These are phyloP conservation scores for Gymnogyps californianus DNA, from an alignment of 2,113 vertebrate species.

Conservation along the genomic window DNA sequence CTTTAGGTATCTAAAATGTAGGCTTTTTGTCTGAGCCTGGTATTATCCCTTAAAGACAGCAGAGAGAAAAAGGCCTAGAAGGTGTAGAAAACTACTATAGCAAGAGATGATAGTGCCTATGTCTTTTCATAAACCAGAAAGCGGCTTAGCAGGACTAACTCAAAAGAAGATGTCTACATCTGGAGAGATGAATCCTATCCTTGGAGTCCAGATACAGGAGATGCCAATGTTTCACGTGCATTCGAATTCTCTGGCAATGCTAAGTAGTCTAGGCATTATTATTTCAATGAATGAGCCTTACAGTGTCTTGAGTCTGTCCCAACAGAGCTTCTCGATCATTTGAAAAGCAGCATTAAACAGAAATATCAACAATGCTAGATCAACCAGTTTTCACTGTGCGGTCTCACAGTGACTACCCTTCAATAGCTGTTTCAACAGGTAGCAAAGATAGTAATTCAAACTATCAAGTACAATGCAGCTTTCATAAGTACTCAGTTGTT, in stretches of 20 bases:
- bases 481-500: neutral
- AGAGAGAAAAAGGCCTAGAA: neutral
- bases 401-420: neutral
- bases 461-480: neutral
- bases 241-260: neutral
- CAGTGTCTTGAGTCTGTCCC: neutral
- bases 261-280: neutral
- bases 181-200: neutral
- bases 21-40: neutral
- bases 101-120: neutral
- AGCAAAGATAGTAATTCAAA: neutral
- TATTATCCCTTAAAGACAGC: neutral
- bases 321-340: neutral
- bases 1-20: neutral
- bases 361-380: neutral
- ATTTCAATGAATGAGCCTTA: neutral
- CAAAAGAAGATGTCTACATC: neutral
- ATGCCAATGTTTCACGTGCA: neutral
- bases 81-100: neutral
- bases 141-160: neutral
- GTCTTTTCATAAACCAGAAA: neutral
- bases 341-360: neutral
- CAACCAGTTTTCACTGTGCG: accelerated
- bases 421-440: neutral
- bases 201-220: neutral